These are phyloP conservation scores for Dasypogon diadema DNA, from an alignment of 2,888 invertebrate genomes.

Conservation along the genomic window DNA sequence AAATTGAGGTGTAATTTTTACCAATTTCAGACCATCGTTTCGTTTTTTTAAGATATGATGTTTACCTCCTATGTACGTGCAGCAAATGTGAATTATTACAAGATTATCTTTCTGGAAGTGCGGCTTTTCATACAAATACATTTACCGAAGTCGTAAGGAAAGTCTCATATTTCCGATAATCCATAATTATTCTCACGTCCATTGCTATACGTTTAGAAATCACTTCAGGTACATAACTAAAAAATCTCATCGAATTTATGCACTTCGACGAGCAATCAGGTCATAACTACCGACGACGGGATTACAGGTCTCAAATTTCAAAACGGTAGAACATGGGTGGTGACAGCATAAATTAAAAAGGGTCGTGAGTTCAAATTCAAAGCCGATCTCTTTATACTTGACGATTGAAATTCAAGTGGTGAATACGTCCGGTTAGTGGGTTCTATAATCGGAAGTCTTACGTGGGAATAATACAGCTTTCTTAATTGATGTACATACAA, in stretches of 20 bases:
- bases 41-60: too few species aligned
- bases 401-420: conserved; percentile 30
- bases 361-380: not conserved
- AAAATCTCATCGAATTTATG: conserved; percentile 14
- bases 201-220: conserved; percentile 3
- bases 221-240: conserved; percentile 2
- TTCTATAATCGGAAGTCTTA: not conserved
- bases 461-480: conserved; percentile 23
- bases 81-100: too few species aligned
- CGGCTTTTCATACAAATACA: too few species aligned
- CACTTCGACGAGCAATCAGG: conserved; percentile 42
- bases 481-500: conserved; percentile 25
- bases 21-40: too few species aligned
- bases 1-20: too few species aligned
- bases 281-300: conserved; percentile 3
- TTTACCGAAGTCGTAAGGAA: not conserved
- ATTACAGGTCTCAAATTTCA: conserved; percentile 31
- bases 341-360: conserved; percentile 15
- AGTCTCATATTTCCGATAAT: conserved; percentile 9
- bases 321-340: conserved; percentile 6
- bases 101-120: too few species aligned
- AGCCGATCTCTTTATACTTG: not conserved
- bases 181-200: conserved; percentile 25
- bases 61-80: too few species aligned
- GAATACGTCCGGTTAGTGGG: conserved; percentile 14